Conservation (phyloP, 2,888 invertebrate species). For the Drosophila rellima region DNA sequence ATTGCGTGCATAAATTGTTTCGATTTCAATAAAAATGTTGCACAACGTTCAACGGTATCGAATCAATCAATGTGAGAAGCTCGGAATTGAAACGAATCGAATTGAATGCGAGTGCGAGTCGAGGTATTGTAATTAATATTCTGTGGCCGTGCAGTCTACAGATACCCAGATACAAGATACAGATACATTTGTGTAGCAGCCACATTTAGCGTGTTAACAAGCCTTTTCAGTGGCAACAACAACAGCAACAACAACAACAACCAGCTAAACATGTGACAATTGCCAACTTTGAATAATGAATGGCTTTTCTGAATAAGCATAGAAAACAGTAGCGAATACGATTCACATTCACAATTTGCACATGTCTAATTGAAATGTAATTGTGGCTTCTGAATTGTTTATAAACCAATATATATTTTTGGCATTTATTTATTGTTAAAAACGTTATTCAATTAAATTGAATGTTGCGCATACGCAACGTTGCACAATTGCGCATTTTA, state of each 20-base stretch:
- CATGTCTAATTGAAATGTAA: constrained; percentile 55
- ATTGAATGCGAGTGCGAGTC: constrained; percentile 25
- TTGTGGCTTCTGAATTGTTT: constrained; percentile 21
- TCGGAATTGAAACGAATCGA: constrained; percentile 19
- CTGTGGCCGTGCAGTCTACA: constrained; percentile 62
- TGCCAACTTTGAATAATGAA: constrained; percentile 72
- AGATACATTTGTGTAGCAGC: constrained; percentile 49
- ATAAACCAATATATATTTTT: background rate
- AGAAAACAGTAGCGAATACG: constrained; percentile 17
- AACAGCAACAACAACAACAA: constrained; percentile 22
- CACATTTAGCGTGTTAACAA: constrained; percentile 74
- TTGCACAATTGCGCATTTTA: constrained; percentile 25
- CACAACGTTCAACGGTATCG: constrained; percentile 53
- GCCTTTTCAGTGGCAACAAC: constrained; percentile 41
- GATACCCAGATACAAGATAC: constrained; percentile 27
- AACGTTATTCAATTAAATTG: constrained; percentile 6
- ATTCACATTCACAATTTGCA: constrained; percentile 13
- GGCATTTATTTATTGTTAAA: background rate
- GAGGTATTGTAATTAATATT: constrained; percentile 74
- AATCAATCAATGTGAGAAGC: constrained; percentile 77
- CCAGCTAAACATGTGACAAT: constrained; percentile 52
- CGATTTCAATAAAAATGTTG: constrained; percentile 79
- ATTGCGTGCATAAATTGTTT: constrained; percentile 80
- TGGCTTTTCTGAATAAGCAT: constrained; percentile 43
- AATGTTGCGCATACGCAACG: constrained; percentile 48